Conservation (phyloP, 2,888 invertebrate species). For the Limenitis camilla region DNA sequence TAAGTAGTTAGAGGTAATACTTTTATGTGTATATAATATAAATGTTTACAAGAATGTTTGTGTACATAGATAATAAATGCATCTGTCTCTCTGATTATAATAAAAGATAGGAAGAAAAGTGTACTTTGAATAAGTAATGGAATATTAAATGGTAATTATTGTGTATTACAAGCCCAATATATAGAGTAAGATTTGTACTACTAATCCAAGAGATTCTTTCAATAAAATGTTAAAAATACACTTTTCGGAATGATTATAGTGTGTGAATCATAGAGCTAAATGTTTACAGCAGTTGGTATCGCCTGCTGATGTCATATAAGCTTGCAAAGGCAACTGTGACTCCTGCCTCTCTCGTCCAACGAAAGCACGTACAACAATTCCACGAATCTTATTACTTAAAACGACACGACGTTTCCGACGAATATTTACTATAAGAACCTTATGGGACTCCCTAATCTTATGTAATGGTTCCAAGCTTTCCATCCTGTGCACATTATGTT, state of each 20-base stretch:
- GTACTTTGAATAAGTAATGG: too few relatives aligned
- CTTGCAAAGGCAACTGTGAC: conserved; percentile 32
- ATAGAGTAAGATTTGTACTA: not conserved
- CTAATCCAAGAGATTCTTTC: conserved; percentile 8
- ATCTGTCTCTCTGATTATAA: too few relatives aligned
- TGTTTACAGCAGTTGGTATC: conserved; percentile 52
- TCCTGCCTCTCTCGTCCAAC: conserved; percentile 25
- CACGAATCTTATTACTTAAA: conserved; percentile 35
- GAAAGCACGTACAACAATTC: conserved; percentile 38
- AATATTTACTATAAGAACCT: conserved; percentile 26
- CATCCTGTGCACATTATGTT: not conserved
- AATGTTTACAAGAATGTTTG: too few relatives aligned
- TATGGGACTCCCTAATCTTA: conserved; percentile 45
- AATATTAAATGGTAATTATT: too few relatives aligned
- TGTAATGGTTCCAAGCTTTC: conserved; percentile 47
- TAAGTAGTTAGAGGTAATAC: too few relatives aligned
- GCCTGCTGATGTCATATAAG: conserved; percentile 67
- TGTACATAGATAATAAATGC: too few relatives aligned
- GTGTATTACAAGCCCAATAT: not conserved
- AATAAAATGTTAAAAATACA: conserved; percentile 23
- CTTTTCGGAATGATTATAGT: conserved; percentile 19
- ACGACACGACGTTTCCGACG: conserved; percentile 16
- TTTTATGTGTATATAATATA: too few relatives aligned
- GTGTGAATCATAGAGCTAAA: conserved; percentile 52
- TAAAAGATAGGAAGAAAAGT: too few relatives aligned